Evolutionary conservation across 2,113 vertebrate species (phyloP), one percentile per base, ranked within the genome.

Genomic region (Chaetodon trifascialis): DNA sequence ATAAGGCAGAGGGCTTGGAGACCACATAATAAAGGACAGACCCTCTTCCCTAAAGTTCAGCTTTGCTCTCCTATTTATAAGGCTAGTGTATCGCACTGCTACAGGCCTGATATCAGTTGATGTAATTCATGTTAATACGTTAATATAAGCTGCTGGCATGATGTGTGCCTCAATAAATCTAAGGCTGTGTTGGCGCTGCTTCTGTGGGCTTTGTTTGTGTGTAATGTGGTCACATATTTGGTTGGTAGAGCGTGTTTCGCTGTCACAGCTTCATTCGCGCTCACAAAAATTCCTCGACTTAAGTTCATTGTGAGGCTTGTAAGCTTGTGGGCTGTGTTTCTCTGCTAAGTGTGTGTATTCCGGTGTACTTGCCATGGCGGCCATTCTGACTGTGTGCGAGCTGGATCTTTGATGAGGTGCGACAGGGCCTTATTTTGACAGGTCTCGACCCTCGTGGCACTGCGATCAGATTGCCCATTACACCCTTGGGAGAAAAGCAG

Each of bases 1-100:
- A 76, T 79, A 60, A 46, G 54, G 55, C 55, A 19, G 36, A 66
- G 40, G 66, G 49, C 80, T 72, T 16, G 46, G n/a, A 74, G 65
- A 54, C 69, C 51, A 40, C 52, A 72, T 76, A 77, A 79, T 85
- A 86, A 86, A 85, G 60, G 40, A 36, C 79, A 77, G 59, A 44
- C 38, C 15, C n/a, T 66, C 23, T 34, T 65, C 52, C 19, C 7
- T 72, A 71, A 67, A 30, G 58, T 58, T 25, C 72, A 40, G 25
- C 67, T 63, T 71, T 12, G 10, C 16, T 71, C 42, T 8, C 30
- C 30, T 40, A 40, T 40, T 70, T 75, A 68, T 75, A 63, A 71
- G 21, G 36, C 30, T 51, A 62, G 23, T 69, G 36, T n/a, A 4
- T 55, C 55, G 19, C 51, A 51, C 56, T 36, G 49, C 51, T 44